Evolutionary conservation across 2,797 vertebrate genomes (phyloP).

Genomic region (Manis javanica): DNA sequence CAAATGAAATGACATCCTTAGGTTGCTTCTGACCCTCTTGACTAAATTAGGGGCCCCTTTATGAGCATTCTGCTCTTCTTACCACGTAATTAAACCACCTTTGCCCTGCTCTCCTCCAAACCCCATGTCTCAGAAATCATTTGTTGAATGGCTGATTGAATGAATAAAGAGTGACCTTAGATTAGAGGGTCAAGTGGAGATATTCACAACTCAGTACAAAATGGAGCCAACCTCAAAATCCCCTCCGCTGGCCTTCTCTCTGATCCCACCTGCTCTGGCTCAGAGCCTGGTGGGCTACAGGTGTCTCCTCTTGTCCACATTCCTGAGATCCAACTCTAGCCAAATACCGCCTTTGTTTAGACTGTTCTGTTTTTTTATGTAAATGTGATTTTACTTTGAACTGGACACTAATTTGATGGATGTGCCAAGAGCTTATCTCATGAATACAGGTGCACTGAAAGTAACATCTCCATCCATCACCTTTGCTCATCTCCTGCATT

Average conservation of each 20-base stretch:
- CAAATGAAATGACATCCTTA: background rate
- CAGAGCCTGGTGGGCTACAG: background rate
- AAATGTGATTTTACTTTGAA: conserved; percentile 44
- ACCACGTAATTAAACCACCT: no score
- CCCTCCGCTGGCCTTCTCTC: background rate
- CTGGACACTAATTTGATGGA: background rate
- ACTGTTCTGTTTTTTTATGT: background rate
- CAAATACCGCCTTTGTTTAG: background rate
- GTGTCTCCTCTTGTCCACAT: background rate
- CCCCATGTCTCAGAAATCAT: background rate
- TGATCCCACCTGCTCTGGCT: background rate
- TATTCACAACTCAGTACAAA: background rate
- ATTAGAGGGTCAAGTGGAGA: background rate
- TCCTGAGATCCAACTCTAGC: conserved; percentile 8
- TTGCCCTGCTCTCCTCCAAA: background rate
- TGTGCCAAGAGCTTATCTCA: conserved; percentile 41
- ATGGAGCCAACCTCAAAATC: background rate
- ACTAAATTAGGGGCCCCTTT: background rate
- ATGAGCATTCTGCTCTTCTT: background rate
- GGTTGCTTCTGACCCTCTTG: background rate
- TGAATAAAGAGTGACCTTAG: background rate
- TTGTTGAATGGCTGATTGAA: background rate
- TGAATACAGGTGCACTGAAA: background rate
- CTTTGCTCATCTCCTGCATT: background rate
- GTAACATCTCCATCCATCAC: background rate